phyloP scores from a whole-genome alignment of 2,113 vertebrate species.

The Calonectris borealis region DNA sequence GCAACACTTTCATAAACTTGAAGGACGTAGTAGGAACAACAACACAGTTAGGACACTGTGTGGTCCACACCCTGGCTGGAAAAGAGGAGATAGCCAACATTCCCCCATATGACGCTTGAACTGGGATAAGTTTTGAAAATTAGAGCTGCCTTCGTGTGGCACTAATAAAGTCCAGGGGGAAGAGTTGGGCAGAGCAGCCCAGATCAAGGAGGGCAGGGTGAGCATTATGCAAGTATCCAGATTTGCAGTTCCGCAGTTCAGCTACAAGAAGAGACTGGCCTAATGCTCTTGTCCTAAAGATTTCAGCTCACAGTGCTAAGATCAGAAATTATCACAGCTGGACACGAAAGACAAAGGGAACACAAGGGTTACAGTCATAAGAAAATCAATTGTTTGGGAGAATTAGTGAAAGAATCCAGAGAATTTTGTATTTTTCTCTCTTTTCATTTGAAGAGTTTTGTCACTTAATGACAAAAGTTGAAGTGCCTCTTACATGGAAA shows the following conservation, averaged over 20 bases:
- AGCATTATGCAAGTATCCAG: neutral
- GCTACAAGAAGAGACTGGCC: neutral
- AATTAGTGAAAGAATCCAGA: slow-evolving; percentile 19
- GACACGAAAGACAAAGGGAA: neutral
- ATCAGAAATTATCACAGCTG: neutral
- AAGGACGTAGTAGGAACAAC: neutral
- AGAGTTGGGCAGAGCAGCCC: neutral
- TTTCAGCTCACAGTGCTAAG: neutral
- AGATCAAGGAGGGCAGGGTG: neutral
- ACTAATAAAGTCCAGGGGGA: neutral
- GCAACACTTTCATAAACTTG: neutral
- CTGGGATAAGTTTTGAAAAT: neutral
- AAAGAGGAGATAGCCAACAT: neutral
- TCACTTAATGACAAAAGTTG: neutral
- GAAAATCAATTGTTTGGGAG: slow-evolving; percentile 8
- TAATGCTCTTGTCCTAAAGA: neutral
- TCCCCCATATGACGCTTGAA: neutral
- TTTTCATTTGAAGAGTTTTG: neutral
- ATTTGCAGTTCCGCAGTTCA: neutral
- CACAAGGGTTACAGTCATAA: neutral
- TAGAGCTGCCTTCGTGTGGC: neutral
- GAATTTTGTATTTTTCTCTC: neutral
- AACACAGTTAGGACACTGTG: neutral
- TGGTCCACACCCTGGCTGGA: neutral
- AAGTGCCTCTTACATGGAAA: neutral